phyloP scores from a whole-genome alignment of 2,888 invertebrate genomes.

The Torymus auratus region DNA sequence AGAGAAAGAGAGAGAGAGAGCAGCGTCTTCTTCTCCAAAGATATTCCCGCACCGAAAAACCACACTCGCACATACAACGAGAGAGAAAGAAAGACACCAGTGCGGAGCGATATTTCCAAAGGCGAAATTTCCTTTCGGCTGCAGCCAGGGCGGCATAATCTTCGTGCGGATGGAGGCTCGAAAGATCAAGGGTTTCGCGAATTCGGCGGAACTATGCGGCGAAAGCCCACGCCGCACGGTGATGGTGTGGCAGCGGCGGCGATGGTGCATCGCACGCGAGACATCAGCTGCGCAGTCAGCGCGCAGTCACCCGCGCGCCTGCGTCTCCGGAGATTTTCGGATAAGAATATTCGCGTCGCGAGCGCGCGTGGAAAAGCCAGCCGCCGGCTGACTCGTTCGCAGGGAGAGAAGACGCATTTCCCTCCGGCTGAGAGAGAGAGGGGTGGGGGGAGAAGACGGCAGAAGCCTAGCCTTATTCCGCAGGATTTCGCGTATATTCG shows the following conservation, averaged over 20 bases:
- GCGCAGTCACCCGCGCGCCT: neutral
- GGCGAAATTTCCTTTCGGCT: slow-evolving; percentile 26
- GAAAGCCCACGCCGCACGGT: too few species aligned
- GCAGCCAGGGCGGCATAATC: neutral
- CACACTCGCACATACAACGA: neutral
- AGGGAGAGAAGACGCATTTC: slow-evolving; percentile 25
- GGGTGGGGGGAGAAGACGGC: neutral
- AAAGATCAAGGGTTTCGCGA: slow-evolving; percentile 47
- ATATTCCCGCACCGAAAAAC: slow-evolving; percentile 7
- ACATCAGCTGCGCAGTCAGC: slow-evolving; percentile 26
- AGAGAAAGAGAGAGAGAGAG: too few species aligned
- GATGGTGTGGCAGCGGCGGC: too few species aligned
- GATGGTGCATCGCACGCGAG: neutral
- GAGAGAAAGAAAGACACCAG: too few species aligned
- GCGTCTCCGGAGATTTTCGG: slow-evolving; percentile 45
- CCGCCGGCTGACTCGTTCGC: neutral
- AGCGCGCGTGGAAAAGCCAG: neutral
- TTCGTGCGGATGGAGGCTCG: slow-evolving; percentile 32
- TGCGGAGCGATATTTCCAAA: slow-evolving; percentile 17
- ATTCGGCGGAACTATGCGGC: slow-evolving; percentile 30
- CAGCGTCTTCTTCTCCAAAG: too few species aligned
- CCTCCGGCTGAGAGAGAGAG: neutral
- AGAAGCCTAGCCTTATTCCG: slow-evolving; percentile 19
- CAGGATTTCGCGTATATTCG: slow-evolving; percentile 61
- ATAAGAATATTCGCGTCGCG: slow-evolving; percentile 27